Conservation (phyloP, 2,113 vertebrate species). For the Antennarius striatus region DNA sequence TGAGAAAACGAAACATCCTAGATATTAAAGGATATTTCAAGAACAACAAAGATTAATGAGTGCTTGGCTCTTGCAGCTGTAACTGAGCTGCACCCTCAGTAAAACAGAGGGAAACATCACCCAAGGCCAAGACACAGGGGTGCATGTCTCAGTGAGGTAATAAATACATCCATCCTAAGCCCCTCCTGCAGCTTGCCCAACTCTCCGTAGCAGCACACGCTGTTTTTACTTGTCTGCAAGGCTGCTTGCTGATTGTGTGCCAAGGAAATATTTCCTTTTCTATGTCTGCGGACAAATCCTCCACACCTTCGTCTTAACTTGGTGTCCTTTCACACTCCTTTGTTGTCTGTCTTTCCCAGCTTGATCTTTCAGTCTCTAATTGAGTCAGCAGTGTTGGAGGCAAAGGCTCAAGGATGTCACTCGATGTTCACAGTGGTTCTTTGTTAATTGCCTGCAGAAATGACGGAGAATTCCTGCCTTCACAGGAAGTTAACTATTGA, state of each 20-base stretch:
- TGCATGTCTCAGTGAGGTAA: slow-evolving; percentile 46
- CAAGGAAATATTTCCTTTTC: slow-evolving; percentile 39
- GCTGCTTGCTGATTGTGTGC: slow-evolving; percentile 36
- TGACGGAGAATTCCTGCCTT: slow-evolving; percentile 84
- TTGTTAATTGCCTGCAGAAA: slow-evolving; percentile 83
- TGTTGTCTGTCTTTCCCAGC: slow-evolving; percentile 19
- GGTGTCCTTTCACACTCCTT: slow-evolving; percentile 44
- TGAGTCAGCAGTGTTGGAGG: slow-evolving; percentile 63
- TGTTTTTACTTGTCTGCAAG: slow-evolving; percentile 36
- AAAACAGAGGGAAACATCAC: slow-evolving; percentile 39
- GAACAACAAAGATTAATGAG: slow-evolving; percentile 35
- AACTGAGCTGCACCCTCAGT: slow-evolving; percentile 38
- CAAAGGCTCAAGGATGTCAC: slow-evolving; percentile 39
- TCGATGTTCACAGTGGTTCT: slow-evolving; percentile 71
- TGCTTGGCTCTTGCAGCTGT: slow-evolving; percentile 29
- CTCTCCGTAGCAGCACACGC: slow-evolving; percentile 9
- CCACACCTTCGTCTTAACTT: slow-evolving; percentile 24
- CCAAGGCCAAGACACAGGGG: slow-evolving; percentile 28
- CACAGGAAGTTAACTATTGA: slow-evolving; percentile 85
- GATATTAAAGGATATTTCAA: slow-evolving; percentile 30
- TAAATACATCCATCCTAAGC: slow-evolving; percentile 20
- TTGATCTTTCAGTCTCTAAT: slow-evolving; percentile 52
- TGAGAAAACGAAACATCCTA: slow-evolving; percentile 8
- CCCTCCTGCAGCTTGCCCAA: slow-evolving; percentile 38
- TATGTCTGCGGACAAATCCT: slow-evolving; percentile 37